phyloP scores from a whole-genome alignment of 2,113 vertebrate genomes.

The Pterocles orientalis region DNA sequence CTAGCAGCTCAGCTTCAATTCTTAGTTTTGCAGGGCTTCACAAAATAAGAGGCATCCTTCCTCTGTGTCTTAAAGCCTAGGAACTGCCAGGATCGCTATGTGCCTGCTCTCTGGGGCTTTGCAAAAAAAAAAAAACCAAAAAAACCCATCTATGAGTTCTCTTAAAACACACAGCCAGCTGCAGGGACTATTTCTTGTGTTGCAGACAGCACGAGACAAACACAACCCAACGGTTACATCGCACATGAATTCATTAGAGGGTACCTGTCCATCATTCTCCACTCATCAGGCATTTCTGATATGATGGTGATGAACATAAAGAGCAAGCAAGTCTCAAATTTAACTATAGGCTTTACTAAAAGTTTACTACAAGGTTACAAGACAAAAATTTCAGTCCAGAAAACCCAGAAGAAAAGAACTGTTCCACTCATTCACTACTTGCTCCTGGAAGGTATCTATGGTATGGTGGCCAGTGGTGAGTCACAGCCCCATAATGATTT shows the following conservation, averaged over 20 bases:
- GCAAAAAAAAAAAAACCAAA: not conserved
- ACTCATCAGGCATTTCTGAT: not conserved
- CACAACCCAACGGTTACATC: not conserved
- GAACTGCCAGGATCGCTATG: not conserved
- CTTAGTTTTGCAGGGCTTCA: not conserved
- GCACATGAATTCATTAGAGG: not conserved
- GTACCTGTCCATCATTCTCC: not conserved
- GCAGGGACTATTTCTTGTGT: not conserved
- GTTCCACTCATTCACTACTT: not conserved
- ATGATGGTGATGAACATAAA: rapidly evolving
- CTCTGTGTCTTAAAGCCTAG: not conserved
- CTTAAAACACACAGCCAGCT: not conserved
- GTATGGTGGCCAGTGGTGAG: not conserved
- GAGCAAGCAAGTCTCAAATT: not conserved
- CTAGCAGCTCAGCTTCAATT: not conserved
- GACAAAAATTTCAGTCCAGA: not conserved
- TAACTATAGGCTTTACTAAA: not conserved
- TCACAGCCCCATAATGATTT: not conserved
- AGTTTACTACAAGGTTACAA: not conserved
- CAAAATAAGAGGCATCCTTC: not conserved
- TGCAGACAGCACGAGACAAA: not conserved
- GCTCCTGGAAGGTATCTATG: not conserved
- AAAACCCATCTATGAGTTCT: not conserved
- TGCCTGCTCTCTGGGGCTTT: not conserved
- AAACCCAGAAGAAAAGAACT: not conserved